Base-by-base conservation (phyloP, 2,888 invertebrate species). In the Dynastes maya region DNA sequence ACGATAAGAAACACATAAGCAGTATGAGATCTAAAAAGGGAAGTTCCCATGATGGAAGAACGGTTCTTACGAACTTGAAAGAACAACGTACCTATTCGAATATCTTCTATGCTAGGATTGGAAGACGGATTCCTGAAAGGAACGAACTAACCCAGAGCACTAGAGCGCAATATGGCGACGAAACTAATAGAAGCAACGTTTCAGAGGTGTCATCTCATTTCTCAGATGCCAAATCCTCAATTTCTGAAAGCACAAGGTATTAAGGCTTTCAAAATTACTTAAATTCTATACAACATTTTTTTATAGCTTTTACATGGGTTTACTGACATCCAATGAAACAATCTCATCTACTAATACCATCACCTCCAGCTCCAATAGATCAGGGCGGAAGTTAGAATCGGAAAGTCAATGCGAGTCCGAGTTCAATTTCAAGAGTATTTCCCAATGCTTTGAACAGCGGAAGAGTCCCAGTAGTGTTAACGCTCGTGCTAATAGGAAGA, bases 281-380 rank as follows among this genome's bases (percentile, higher is more conserved):
- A 55, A 5, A 68, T 55, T 11, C 9, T 32, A 29, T 22, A 8
- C 70, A 22, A 5, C 9, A 49, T n/a, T 49, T 76, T 68, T 68
- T 81, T 81, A 6, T 61, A 83, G 83, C 71, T 83, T 82, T 68
- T 84, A 83, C 67, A 77, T 81, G 1, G 81, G 82, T 22, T 80
- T 81, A 22, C 79, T 84, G 3, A 11, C 8, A 51, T 80, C 82
- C 58, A 79, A 82, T 8, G 49, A 78, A 81, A 37, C 72, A 80
- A 55, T 37, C 8, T 40, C 9, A 22, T n/a, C 55, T 55, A 6
- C 4, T 37, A 6, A 37, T 6, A 37, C n/a, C 27, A 70, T 13
- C 11, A 29, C 16, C 32, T 32, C n/a, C n/a, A 53, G 22, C 6
- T 32, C 51, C 29, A 63, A 53, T 55, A 75, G 61, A 51, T 11